Evolutionary conservation across 2,888 invertebrate species (phyloP).

Genomic region (Bembecia ichneumoniformis): DNA sequence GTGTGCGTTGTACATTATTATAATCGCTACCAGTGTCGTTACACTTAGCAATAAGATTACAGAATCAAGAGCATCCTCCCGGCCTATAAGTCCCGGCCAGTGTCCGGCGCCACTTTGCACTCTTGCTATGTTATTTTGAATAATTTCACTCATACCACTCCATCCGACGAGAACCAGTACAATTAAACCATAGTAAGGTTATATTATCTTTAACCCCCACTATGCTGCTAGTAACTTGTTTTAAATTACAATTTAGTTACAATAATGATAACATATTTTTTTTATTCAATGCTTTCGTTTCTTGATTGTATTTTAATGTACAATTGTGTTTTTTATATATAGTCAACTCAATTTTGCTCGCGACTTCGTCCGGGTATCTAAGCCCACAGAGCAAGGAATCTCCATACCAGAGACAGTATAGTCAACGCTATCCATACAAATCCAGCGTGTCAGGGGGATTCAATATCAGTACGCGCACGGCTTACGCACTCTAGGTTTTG

Average conservation of each 20-base stretch:
- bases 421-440: too few species aligned
- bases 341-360: too few species aligned
- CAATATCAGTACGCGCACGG: too few species aligned
- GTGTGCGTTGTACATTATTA: neutral
- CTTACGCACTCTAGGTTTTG: too few species aligned
- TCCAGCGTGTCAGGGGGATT: too few species aligned
- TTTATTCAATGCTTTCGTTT: too few species aligned
- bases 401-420: too few species aligned
- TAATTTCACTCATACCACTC: conserved; percentile 12
- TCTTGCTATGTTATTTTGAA: conserved; percentile 26
- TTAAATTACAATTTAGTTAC: conserved; percentile 54
- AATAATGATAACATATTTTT: neutral
- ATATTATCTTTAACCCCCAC: conserved; percentile 35
- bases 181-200: conserved; percentile 30
- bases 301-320: too few species aligned
- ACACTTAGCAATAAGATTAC: neutral
- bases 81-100: neutral
- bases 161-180: conserved; percentile 32
- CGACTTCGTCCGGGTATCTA: too few species aligned
- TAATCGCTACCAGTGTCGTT: neutral
- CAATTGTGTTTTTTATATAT: too few species aligned
- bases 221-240: conserved; percentile 38
- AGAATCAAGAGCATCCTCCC: neutral
- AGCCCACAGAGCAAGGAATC: too few species aligned
- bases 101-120: conserved; percentile 2